Base-by-base conservation (phyloP, 2,113 vertebrate genomes). In the Clinocottus analis region DNA sequence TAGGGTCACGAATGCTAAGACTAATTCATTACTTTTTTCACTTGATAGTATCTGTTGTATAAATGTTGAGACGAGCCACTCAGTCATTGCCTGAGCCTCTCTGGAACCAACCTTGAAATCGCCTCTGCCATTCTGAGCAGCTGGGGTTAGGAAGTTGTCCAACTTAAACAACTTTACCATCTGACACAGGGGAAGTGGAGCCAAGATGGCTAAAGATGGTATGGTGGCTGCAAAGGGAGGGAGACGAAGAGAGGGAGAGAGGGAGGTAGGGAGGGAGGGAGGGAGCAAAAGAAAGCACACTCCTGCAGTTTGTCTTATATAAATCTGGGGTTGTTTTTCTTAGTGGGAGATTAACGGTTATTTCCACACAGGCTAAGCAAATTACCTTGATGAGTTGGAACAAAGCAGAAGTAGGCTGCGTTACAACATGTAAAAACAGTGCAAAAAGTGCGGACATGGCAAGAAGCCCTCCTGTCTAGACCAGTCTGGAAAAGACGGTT, bases 81-180 rank as follows among this genome's bases (percentile, higher is more conserved):
- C 58, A 23, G 49, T 79, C 72, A 82, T 7, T 47, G 49, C 72
- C 55, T 61, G 37, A 66, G 74, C 66, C 66, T 72, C 66, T 63
- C 72, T 80, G 70, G 78, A 90, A 84, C 83, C 77, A 49, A 89
- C 87, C 88, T 75, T 86, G 70, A 92, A 88, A 90, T 89, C 39
- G 37, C 76, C 72, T 78, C 85, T 85, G 85, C 84, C 91, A 89
- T 90, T 92, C 84, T 85, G 78, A 88, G 89, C 72, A 25, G 85
- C 85, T 83, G 78, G 74, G 91, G 86, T 92, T 90, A 90, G 92
- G 86, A 92, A 70, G 27, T 33, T 35, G 69, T 92, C 92, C 92
- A 93, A 92, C 84, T 90, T 89, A 90, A 94, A 93, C 87, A 91
- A 89, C 84, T 92, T 87, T 85, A 90, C 90, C 89, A 87, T 90